phyloP scores from a whole-genome alignment of 2,888 invertebrate species.

The Drosophila infuscata region DNA sequence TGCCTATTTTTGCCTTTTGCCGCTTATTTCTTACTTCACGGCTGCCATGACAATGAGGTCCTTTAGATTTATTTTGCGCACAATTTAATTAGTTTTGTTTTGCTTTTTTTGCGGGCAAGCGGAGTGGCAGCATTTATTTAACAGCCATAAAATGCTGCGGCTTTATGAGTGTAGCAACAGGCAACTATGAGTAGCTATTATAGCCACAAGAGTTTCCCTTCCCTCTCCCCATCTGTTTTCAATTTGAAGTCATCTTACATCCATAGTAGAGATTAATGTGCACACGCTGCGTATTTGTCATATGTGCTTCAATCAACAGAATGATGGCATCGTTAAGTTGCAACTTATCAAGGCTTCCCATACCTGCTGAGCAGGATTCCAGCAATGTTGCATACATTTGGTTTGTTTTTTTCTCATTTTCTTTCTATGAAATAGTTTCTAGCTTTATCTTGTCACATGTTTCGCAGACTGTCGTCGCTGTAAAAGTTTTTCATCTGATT shows the following conservation, averaged over 20 bases:
- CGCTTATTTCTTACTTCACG: conserved; percentile 12
- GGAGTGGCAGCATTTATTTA: conserved; percentile 34
- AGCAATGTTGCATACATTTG: neutral
- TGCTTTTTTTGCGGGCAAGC: neutral
- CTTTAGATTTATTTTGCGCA: conserved; percentile 48
- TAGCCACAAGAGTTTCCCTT: neutral
- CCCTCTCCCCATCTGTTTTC: neutral
- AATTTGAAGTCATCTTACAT: neutral
- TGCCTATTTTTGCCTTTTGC: conserved; percentile 40
- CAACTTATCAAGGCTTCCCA: neutral
- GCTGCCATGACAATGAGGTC: conserved; percentile 41
- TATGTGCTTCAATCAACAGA: neutral
- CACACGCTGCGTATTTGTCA: conserved; percentile 29
- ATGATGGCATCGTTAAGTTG: neutral
- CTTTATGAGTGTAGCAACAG: conserved; percentile 13
- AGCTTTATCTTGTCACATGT: neutral
- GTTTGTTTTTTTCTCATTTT: neutral
- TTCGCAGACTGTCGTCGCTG: conserved; percentile 29
- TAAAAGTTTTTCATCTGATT: conserved; percentile 11
- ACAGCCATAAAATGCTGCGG: conserved; percentile 34
- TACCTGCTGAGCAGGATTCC: conserved; percentile 6
- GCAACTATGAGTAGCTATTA: neutral
- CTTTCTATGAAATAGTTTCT: neutral
- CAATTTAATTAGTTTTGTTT: conserved; percentile 65
- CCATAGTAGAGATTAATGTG: conserved; percentile 16